Percentiles rank a stretch among this genome's conserved stretches.
Conservation (phyloP, 2,113 vertebrate genomes). For the Platichthys stellatus region DNA sequence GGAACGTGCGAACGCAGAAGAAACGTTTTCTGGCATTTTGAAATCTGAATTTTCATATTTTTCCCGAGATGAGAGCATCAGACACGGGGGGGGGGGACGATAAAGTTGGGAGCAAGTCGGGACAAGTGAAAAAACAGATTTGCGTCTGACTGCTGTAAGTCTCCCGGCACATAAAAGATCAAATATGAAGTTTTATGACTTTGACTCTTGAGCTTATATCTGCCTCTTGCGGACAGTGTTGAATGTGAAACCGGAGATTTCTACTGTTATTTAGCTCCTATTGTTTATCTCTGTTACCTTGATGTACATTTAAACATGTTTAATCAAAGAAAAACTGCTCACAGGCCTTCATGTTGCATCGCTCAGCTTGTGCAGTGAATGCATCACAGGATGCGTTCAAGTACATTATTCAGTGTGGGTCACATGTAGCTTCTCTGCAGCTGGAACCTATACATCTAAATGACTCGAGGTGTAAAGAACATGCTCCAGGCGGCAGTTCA, state of each 20-base stretch:
- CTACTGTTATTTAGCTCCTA: too few species aligned
- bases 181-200: background rate
- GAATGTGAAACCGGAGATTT: too few species aligned
- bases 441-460: background rate
- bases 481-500: background rate
- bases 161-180: conserved; percentile 13
- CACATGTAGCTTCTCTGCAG: too few species aligned
- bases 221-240: too few species aligned
- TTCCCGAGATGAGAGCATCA: background rate
- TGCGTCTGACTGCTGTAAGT: conserved; percentile 6
- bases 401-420: background rate
- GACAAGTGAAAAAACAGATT: conserved; percentile 3
- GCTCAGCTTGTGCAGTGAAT: too few species aligned
- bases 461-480: too few species aligned
- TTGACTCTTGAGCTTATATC: too few species aligned
- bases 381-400: too few species aligned
- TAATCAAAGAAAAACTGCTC: too few species aligned
- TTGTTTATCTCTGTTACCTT: too few species aligned
- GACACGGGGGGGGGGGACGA: background rate
- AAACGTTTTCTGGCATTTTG: background rate
- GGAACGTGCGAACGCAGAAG: background rate
- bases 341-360: too few species aligned
- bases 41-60: background rate
- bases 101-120: background rate
- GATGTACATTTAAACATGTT: too few species aligned